Percentiles rank a stretch among this genome's conserved stretches.
These are phyloP conservation scores for Cephus rjabovi DNA, from an alignment of 2,888 invertebrate genomes.

Conservation along the genomic window DNA sequence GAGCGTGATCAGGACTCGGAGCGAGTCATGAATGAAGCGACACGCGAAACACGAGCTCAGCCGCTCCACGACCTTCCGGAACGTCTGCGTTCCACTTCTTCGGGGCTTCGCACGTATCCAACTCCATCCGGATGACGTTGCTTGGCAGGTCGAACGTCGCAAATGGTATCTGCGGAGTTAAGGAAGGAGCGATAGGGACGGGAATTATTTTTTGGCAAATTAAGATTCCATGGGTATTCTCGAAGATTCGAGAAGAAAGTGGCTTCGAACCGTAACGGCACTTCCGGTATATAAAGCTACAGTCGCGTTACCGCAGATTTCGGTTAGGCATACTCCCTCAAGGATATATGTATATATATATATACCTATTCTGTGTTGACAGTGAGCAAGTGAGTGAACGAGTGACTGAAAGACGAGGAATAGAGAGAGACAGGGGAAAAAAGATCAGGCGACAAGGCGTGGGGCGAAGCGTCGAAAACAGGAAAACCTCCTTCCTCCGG, in stretches of 20 bases:
- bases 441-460: background rate
- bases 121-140: background rate
- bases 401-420: background rate
- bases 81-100: conserved; percentile 45
- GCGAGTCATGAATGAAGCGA: conserved; percentile 41
- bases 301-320: background rate
- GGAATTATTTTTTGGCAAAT: background rate
- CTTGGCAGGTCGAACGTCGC: background rate
- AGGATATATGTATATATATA: background rate
- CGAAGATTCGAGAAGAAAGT: background rate
- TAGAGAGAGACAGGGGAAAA: conserved; percentile 7
- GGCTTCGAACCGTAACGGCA: background rate
- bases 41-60: conserved; percentile 30
- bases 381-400: background rate
- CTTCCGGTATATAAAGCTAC: background rate
- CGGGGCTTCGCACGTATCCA: conserved; percentile 7
- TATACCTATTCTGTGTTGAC: background rate
- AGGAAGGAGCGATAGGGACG: background rate
- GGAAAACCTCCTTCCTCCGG: background rate
- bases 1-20: conserved; percentile 32
- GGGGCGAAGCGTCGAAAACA: background rate
- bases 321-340: background rate
- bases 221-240: background rate
- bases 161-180: background rate
- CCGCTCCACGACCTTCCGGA: conserved; percentile 49